Evolutionary conservation across 2,888 invertebrate species (phyloP), one percentile per base, ranked within the genome.

Genomic region (Oscheius sp.): DNA sequence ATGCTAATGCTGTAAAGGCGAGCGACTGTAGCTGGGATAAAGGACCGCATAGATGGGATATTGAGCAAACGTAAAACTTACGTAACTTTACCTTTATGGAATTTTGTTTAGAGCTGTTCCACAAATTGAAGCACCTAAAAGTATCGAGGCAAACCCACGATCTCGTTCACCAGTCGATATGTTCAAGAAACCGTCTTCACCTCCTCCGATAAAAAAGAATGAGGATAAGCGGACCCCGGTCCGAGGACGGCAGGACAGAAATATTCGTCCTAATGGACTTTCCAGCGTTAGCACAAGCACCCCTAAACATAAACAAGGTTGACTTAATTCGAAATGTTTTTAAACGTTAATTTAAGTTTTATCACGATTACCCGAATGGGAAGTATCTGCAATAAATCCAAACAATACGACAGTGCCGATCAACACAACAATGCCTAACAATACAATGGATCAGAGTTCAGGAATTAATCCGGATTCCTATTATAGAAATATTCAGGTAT

Each of bases 21-120:
- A n/a, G 7, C 7, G 43, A 61, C n/a, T 43, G 16, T 18, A 61
- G 61, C 25, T 61, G 61, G 61, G 61, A 61, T 43, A 61, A 61
- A 41, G 61, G 61, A 41, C 61, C 61, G 3, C 43, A 61, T 21
- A 41, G 18, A 61, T 61, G 61, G 61, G 25, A 61, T 13, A 5
- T 43, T 1, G 12, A 61, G 18, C 21, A 61, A 43, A 58, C 35
- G 58, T 58, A 16, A 12, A 27, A 16, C 18, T 12, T 27, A 27
- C 18, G 27, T 55, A 25, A 6, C 55, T 2, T 5, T 5, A 55
- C 21, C 7, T 25, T 35, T 27, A 53, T 53, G 2, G 12, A 18
- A 12, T 21, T 21, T 21, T 12, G 16, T 53, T 53, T 12, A 53
- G 53, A 21, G 53, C 53, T 1, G 9, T 21, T 53, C 21, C 53